phyloP scores from a whole-genome alignment of 2,888 invertebrate genomes.

The Mellilla xanthometata region DNA sequence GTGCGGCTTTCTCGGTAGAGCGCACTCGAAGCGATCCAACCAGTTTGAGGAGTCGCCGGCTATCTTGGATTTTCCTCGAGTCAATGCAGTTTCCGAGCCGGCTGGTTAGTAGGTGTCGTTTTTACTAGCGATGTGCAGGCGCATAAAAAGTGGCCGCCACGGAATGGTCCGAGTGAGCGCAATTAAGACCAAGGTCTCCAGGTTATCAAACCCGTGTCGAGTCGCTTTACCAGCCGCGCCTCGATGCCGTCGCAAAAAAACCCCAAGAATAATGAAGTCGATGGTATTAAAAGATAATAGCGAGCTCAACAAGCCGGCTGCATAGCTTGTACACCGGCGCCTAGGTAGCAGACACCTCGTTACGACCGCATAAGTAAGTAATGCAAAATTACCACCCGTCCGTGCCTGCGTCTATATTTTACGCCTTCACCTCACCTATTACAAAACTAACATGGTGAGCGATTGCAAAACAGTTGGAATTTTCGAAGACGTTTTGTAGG shows the following conservation, averaged over 20 bases:
- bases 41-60: slow-evolving; percentile 50
- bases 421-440: slow-evolving; percentile 16
- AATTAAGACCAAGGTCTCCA: slow-evolving; percentile 83
- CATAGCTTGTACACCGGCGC: slow-evolving; percentile 40
- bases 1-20: slow-evolving; percentile 66
- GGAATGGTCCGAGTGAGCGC: slow-evolving; percentile 79
- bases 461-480: slow-evolving; percentile 43
- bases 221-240: slow-evolving; percentile 67
- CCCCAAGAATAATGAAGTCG: slow-evolving; percentile 76
- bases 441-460: slow-evolving; percentile 22
- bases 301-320: slow-evolving; percentile 67
- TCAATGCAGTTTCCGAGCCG: slow-evolving; percentile 60
- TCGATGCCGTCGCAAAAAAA: slow-evolving; percentile 74
- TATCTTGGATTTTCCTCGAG: slow-evolving; percentile 52
- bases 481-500: slow-evolving; percentile 55
- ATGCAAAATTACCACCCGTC: slow-evolving; percentile 6
- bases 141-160: slow-evolving; percentile 77
- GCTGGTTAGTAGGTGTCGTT: slow-evolving; percentile 68
- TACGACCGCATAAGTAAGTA: slow-evolving; percentile 10
- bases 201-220: slow-evolving; percentile 81
- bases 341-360: slow-evolving; percentile 18
- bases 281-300: slow-evolving; percentile 80
- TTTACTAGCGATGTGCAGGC: slow-evolving; percentile 80
- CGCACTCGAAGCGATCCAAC: slow-evolving; percentile 59
- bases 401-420: slow-evolving; percentile 3